phyloP scores from a whole-genome alignment of 1,140 invertebrate genomes.

The Bradynema listronoti region DNA sequence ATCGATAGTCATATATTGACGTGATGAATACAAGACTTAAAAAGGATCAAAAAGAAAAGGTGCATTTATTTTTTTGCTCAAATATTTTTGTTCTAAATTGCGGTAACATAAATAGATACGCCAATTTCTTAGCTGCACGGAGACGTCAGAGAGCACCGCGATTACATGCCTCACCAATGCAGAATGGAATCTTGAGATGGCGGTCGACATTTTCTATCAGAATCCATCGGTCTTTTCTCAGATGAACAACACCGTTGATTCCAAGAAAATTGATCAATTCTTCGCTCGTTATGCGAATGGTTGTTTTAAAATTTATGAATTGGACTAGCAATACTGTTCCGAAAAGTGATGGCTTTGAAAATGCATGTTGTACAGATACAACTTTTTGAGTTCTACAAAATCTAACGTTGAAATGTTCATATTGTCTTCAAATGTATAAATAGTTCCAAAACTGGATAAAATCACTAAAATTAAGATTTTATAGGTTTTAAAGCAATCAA shows the following conservation, averaged over 20 bases:
- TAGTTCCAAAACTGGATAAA: no score
- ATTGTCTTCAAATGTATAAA: no score
- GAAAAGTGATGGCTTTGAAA: no score
- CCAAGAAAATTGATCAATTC: conserved; percentile 75
- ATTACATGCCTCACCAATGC: conserved; percentile 27
- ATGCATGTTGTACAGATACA: no score
- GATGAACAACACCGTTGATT: conserved; percentile 4
- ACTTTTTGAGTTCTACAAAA: no score
- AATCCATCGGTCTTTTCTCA: conserved; percentile 25
- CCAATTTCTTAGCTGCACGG: conserved; percentile 25
- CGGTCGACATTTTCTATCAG: conserved; percentile 34
- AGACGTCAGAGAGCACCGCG: conserved; percentile 23
- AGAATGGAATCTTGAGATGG: conserved; percentile 34
- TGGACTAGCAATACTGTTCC: no score
- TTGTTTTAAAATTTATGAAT: no score
- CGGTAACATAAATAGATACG: conserved; percentile 12
- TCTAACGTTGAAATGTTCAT: no score
- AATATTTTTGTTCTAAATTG: not conserved
- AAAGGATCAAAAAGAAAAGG: conserved; percentile 28
- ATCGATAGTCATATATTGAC: no score
- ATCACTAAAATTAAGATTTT: no score
- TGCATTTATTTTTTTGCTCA: not conserved
- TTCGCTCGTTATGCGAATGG: conserved; percentile 78
- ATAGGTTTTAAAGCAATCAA: no score
- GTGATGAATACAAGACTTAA: conserved; percentile 21